phyloP scores from a whole-genome alignment of 2,888 invertebrate species.

The Caenorhabditis wallacei region DNA sequence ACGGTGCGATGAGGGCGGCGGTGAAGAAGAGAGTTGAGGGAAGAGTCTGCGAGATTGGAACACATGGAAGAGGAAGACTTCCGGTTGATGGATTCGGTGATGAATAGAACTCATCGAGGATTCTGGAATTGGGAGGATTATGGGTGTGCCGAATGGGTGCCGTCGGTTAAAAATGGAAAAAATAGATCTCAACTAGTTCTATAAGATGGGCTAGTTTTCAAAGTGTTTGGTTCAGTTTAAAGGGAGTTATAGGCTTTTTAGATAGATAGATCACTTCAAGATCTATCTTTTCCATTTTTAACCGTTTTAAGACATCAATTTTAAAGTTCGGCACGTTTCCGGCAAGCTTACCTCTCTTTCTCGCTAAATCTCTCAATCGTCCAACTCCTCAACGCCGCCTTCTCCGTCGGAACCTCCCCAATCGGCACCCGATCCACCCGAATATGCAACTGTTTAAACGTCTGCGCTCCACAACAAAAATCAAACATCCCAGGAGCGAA shows the following conservation, averaged over 20 bases:
- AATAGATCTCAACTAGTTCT: too few species aligned
- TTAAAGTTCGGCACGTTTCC: too few species aligned
- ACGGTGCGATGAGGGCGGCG: constrained; percentile 71
- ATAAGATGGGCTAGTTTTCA: too few species aligned
- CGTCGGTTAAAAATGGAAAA: too few species aligned
- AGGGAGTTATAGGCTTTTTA: too few species aligned
- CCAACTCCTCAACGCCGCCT: constrained; percentile 70
- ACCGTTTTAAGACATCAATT: too few species aligned
- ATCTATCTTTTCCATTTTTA: too few species aligned
- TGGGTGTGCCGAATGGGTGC: neutral
- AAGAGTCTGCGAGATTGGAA: constrained; percentile 70
- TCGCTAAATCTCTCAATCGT: constrained; percentile 70
- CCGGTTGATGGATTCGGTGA: constrained; percentile 34
- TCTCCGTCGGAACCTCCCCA: constrained; percentile 68
- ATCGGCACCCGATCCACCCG: constrained; percentile 54
- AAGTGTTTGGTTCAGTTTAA: too few species aligned
- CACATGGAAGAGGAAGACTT: constrained; percentile 38
- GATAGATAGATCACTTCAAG: too few species aligned
- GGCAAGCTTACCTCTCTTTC: constrained; percentile 75
- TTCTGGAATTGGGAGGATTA: constrained; percentile 50
- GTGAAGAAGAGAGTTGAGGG: constrained; percentile 74
- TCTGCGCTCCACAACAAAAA: constrained; percentile 74
- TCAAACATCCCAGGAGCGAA: constrained; percentile 80
- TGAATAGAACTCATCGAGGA: constrained; percentile 69
- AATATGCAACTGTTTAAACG: constrained; percentile 59